phyloP scores from a whole-genome alignment of 2,797 vertebrate genomes.

The Erpetoichthys calabaricus region DNA sequence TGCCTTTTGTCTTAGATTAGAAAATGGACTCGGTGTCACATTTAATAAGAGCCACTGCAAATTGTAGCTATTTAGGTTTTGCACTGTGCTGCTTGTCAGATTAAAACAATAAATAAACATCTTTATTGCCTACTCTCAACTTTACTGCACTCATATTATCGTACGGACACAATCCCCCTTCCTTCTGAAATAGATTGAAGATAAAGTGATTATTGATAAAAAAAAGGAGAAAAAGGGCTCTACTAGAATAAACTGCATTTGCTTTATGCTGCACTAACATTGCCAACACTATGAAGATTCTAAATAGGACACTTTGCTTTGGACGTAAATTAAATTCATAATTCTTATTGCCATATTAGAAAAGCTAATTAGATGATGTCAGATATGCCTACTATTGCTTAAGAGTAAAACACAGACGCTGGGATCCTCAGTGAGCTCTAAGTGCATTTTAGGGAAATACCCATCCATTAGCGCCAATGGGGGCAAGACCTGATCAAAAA shows the following conservation, averaged over 20 bases:
- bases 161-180: neutral
- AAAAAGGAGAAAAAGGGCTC: neutral
- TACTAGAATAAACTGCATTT: constrained; percentile 5
- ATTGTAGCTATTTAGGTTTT: no score
- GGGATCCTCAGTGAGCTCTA: no score
- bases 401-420: no score
- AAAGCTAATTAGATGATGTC: constrained; percentile 8
- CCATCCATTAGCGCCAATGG: no score
- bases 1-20: no score
- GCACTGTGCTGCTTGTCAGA: neutral
- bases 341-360: constrained; percentile 7
- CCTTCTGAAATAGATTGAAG: constrained; percentile 1
- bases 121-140: neutral
- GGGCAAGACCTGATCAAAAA: no score
- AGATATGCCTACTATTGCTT: constrained; percentile 1
- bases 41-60: no score
- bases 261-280: constrained; percentile 10
- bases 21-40: no score
- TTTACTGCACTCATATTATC: constrained; percentile 4
- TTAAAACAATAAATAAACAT: constrained; percentile 5
- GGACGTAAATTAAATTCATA: constrained; percentile 6
- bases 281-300: constrained; percentile 9
- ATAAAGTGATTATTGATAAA: constrained; percentile 2
- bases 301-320: neutral
- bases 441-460: no score